Base-by-base conservation (phyloP, 2,888 invertebrate genomes). In the Cryptophagus acutangulus region DNA sequence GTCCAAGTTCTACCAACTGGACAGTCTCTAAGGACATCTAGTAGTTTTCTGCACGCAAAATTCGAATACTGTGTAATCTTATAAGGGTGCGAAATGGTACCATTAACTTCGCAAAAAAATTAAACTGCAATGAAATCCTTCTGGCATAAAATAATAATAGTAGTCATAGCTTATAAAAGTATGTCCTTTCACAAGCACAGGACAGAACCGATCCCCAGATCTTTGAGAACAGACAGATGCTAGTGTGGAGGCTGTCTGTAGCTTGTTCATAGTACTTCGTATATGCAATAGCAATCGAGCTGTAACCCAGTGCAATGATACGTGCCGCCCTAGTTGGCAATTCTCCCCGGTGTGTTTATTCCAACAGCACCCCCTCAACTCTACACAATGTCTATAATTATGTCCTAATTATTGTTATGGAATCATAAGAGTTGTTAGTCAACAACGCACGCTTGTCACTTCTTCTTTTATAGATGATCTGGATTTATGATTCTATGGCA, bases 331-430 rank as follows among this genome's bases (percentile, higher is more conserved):
- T 44, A 38, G 35, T 37, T 26, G 29, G 15, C 37, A 38, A 20
- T 26, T 26, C 26, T 37, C 36, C 36, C 37, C 24, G 36, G 36
- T 38, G 43, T 50, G 48, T 52, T 52, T 51, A 42, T 38, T 36
- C n/a, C 45, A 43, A 51, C 45, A 40, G 40, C 33, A 42, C 52
- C 54, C 45, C 46, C 43, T 46, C 36, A 20, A 38, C n/a, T n/a
- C n/a, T n/a, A n/a, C n/a, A n/a, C 51, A 54, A 58, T 49, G 51
- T 46, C 54, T 47, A 46, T 57, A 60, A 60, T 60, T 58, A 57
- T 48, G 41, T 41, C 47, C 48, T 54, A 58, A 60, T 60, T 55
- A 58, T 52, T 53, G 49, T 58, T 57, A 57, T 54, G 52, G 51
- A 52, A 54, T 52, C 52, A 53, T 51, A 55, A 48, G 50, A 50